These are phyloP conservation scores for Choloepus didactylus DNA, from an alignment of 2,797 vertebrate species.

Conservation along the genomic window DNA sequence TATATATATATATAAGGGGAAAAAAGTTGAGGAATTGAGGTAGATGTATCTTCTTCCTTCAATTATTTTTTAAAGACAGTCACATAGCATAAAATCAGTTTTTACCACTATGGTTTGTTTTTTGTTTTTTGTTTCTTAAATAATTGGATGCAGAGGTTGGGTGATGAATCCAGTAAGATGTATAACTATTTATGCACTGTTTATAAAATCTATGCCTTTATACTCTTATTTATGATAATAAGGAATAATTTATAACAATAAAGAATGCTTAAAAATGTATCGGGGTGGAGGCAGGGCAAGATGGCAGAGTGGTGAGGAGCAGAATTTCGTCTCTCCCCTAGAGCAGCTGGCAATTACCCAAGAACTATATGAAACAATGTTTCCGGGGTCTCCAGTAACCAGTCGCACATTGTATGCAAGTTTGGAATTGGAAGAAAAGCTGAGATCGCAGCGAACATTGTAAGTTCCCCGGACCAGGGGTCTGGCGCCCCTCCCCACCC, in stretches of 20 bases:
- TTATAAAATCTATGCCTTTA: background rate
- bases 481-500: too few species aligned
- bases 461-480: too few species aligned
- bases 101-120: background rate
- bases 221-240: background rate
- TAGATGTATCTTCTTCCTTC: background rate
- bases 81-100: background rate
- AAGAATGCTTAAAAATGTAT: background rate
- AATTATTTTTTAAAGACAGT: background rate
- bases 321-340: too few species aligned
- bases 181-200: background rate
- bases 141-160: background rate
- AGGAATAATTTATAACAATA: background rate
- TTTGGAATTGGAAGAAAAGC: too few species aligned
- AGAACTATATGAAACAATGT: too few species aligned
- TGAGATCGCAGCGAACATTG: too few species aligned
- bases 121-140: background rate
- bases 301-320: too few species aligned
- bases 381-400: too few species aligned
- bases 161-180: background rate
- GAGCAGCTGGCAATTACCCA: too few species aligned
- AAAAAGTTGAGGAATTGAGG: background rate
- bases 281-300: too few species aligned
- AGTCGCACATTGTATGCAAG: too few species aligned
- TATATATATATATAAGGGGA: background rate